Evolutionary conservation across 1,140 invertebrate genomes (phyloP).

Genomic region (Hirudo medicinalis): DNA sequence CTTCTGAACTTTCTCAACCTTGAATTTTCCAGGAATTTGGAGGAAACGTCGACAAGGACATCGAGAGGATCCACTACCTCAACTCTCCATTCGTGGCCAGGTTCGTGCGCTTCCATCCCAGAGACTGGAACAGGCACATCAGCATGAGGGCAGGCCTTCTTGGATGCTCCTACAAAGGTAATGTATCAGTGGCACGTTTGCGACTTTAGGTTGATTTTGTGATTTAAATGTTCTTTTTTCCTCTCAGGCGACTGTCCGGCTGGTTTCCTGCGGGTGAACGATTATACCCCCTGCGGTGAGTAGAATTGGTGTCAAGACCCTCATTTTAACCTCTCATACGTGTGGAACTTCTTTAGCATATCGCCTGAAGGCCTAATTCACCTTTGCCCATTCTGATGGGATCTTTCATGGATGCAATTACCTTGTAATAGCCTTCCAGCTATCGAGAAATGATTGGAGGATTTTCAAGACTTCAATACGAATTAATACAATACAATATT

Average conservation of each 20-base stretch:
- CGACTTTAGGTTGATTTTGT: background rate
- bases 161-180: slow-evolving; percentile 39
- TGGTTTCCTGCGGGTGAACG: slow-evolving; percentile 41
- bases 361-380: background rate
- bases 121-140: slow-evolving; percentile 39
- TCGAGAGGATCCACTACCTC: slow-evolving; percentile 42
- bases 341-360: background rate
- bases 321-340: background rate
- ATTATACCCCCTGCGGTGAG: slow-evolving; percentile 40
- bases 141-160: slow-evolving; percentile 39
- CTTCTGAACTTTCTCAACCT: too few species aligned
- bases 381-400: slow-evolving; percentile 23
- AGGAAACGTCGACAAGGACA: slow-evolving; percentile 43
- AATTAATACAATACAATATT: too few species aligned
- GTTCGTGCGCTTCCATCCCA: slow-evolving; percentile 41
- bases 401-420: slow-evolving; percentile 6
- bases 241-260: slow-evolving; percentile 32
- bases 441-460: too few species aligned
- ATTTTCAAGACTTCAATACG: too few species aligned
- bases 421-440: slow-evolving; percentile 10
- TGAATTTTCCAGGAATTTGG: slow-evolving; percentile 36
- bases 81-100: slow-evolving; percentile 41
- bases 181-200: background rate
- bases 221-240: background rate
- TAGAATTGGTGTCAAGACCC: background rate